phyloP scores from a whole-genome alignment of 2,888 invertebrate genomes.

The Sycophila texana region DNA sequence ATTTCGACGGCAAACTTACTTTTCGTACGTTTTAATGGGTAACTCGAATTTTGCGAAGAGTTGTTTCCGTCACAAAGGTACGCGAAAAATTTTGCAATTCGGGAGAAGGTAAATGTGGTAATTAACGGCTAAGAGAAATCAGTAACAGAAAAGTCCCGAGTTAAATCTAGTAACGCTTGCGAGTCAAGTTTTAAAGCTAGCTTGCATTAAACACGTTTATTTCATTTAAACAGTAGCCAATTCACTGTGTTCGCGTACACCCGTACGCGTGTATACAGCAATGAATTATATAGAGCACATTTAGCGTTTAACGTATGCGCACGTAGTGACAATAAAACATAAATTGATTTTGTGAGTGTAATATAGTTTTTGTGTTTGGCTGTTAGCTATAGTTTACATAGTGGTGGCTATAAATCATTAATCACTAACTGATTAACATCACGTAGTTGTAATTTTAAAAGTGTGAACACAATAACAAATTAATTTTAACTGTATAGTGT shows the following conservation, averaged over 20 bases:
- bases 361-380: constrained; percentile 33
- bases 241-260: constrained; percentile 39
- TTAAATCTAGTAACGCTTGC: neutral
- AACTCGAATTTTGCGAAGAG: too few species aligned
- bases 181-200: constrained; percentile 20
- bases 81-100: too few species aligned
- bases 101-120: too few species aligned
- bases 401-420: constrained; percentile 22
- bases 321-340: constrained; percentile 45
- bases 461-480: too few species aligned
- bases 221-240: constrained; percentile 27
- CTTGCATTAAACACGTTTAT: constrained; percentile 31
- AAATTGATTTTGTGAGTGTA: constrained; percentile 30
- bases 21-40: too few species aligned
- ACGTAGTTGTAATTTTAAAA: too few species aligned
- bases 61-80: too few species aligned
- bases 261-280: constrained; percentile 41
- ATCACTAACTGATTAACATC: constrained; percentile 7
- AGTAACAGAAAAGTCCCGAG: too few species aligned
- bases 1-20: too few species aligned
- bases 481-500: too few species aligned
- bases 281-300: constrained; percentile 46
- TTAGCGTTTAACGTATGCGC: constrained; percentile 44
- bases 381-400: constrained; percentile 31
- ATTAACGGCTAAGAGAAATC: too few species aligned